phyloP scores from a whole-genome alignment of 23 tunicate species.

The Corella eumyota region DNA sequence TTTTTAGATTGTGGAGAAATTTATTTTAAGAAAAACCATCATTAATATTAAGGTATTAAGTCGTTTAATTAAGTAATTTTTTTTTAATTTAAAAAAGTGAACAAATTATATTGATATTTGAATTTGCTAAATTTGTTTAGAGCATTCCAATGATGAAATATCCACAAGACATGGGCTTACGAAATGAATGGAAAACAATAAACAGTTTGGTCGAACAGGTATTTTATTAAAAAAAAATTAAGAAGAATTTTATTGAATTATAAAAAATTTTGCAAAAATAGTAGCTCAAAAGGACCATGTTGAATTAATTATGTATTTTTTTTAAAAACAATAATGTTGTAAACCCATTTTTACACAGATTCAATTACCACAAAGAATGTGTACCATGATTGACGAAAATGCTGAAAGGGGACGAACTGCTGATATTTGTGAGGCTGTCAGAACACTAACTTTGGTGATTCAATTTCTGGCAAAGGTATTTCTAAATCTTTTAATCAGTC shows the following conservation, averaged over 20 bases:
- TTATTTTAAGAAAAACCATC: conserved; percentile 19
- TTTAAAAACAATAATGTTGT: too few species aligned
- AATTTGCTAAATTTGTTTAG: neutral
- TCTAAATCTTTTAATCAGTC: too few species aligned
- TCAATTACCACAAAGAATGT: conserved; percentile 35
- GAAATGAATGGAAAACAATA: conserved; percentile 24
- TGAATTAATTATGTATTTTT: too few species aligned
- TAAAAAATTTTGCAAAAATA: too few species aligned
- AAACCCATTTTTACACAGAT: too few species aligned
- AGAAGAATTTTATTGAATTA: too few species aligned
- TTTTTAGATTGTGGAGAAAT: conserved; percentile 46
- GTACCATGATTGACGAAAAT: conserved; percentile 33
- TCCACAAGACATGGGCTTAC: conserved; percentile 47
- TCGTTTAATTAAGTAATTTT: too few species aligned
- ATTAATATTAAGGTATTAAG: conserved; percentile 33
- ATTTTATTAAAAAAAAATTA: neutral
- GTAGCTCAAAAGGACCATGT: too few species aligned
- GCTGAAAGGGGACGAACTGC: conserved; percentile 24
- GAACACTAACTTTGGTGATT: conserved; percentile 49
- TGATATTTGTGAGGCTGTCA: conserved; percentile 71
- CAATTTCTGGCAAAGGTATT: conserved; percentile 55
- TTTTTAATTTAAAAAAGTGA: neutral
- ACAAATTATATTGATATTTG: neutral
- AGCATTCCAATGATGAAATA: conserved; percentile 32
- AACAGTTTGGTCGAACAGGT: conserved; percentile 14